Evolutionary conservation across 2,797 vertebrate species (phyloP).

Genomic region (Hyperoplus immaculatus): DNA sequence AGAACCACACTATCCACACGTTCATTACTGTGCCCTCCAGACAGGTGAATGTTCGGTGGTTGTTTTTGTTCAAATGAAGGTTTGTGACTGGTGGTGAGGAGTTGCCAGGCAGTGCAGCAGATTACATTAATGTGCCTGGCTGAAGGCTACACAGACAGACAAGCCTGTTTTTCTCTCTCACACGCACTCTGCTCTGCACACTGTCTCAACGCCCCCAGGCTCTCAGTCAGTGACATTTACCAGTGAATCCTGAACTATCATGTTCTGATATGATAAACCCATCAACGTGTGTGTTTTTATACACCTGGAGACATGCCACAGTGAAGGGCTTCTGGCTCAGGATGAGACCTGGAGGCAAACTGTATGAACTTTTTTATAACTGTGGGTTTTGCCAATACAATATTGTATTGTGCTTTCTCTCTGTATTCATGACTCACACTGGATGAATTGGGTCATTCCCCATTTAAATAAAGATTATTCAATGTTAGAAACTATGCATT

Average conservation of each 20-base stretch:
- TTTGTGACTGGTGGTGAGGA: background rate
- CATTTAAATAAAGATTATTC: background rate
- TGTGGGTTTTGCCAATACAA: background rate
- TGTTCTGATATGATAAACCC: background rate
- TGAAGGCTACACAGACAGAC: slow-evolving; percentile 41
- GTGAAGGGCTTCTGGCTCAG: background rate
- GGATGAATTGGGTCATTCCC: background rate
- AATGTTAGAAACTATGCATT: background rate
- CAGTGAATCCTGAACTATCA: background rate
- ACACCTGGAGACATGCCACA: background rate
- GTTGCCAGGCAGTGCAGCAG: slow-evolving; percentile 21
- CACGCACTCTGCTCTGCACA: slow-evolving; percentile 13
- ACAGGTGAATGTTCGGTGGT: background rate
- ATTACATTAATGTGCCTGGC: slow-evolving; percentile 17
- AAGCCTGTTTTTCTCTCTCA: slow-evolving; percentile 18
- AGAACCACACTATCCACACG: background rate
- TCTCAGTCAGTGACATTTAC: background rate
- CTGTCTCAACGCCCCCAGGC: background rate
- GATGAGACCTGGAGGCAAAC: background rate
- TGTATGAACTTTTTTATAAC: background rate
- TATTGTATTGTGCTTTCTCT: background rate
- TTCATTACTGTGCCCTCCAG: background rate
- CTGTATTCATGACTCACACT: background rate
- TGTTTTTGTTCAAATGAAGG: slow-evolving; percentile 10
- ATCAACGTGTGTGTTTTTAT: background rate